phyloP scores from a whole-genome alignment of 2,888 invertebrate species.

The Muschampia plurimacula region DNA sequence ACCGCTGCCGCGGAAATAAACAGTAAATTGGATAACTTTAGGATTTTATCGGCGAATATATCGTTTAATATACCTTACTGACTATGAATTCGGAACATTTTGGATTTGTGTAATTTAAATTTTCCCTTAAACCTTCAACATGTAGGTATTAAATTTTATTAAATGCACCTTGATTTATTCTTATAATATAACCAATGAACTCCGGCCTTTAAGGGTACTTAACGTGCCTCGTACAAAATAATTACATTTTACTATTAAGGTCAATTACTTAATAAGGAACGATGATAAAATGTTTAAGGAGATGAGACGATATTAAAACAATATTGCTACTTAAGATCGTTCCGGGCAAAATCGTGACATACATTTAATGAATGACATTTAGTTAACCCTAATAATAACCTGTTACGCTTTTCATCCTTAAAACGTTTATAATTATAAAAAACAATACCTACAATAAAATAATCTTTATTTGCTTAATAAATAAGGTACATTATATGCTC shows the following conservation, averaged over 20 bases:
- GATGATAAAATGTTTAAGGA: constrained; percentile 28
- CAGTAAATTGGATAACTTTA: too few species aligned
- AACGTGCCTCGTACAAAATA: constrained; percentile 17
- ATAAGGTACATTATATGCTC: too few species aligned
- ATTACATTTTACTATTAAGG: constrained; percentile 33
- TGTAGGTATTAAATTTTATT: too few species aligned
- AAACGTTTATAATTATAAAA: too few species aligned
- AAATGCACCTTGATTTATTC: neutral
- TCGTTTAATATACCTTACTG: neutral
- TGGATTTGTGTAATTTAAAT: neutral
- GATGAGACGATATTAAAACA: constrained; percentile 25
- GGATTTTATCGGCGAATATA: neutral
- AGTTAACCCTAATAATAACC: neutral
- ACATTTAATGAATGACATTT: neutral
- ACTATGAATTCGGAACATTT: too few species aligned
- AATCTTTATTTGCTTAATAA: too few species aligned
- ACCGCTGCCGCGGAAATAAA: too few species aligned
- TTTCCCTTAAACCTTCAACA: too few species aligned
- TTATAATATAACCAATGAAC: constrained; percentile 16
- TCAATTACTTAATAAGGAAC: constrained; percentile 30
- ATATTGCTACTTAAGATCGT: constrained; percentile 20
- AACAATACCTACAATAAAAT: too few species aligned
- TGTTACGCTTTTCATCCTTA: neutral
- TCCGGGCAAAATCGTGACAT: neutral
- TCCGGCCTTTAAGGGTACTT: constrained; percentile 18